phyloP scores from a whole-genome alignment of 2,888 invertebrate species.

The Poecilus cupreus region DNA sequence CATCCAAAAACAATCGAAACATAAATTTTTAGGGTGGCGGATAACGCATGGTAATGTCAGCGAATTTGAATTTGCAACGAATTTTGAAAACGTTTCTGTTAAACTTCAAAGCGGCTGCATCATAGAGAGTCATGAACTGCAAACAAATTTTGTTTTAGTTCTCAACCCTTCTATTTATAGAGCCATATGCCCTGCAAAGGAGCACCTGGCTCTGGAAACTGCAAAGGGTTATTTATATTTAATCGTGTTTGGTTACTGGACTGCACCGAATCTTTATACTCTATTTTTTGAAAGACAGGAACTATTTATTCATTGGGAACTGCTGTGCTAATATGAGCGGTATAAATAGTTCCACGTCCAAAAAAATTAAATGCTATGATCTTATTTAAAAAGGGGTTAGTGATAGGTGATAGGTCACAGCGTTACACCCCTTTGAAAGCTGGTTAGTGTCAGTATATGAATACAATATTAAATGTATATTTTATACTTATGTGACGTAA shows the following conservation, averaged over 20 bases:
- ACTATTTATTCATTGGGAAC: not conserved
- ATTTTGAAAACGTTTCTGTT: not conserved
- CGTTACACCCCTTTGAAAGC: not conserved
- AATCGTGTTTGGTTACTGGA: constrained; percentile 41
- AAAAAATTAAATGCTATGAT: not conserved
- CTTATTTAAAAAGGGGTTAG: not conserved
- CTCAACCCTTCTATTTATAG: constrained; percentile 36
- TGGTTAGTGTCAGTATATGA: not conserved
- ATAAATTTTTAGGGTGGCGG: not conserved
- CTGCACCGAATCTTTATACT: not conserved
- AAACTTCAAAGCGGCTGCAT: not conserved
- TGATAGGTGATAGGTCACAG: not conserved
- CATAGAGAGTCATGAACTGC: not conserved
- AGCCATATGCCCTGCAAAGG: constrained; percentile 18
- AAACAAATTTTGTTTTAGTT: not conserved
- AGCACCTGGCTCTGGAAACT: constrained; percentile 45
- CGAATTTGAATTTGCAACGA: constrained; percentile 5
- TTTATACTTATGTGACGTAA: not conserved
- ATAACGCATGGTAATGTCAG: not conserved
- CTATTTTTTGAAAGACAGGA: not conserved
- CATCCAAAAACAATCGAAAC: not conserved
- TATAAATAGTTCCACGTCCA: not conserved
- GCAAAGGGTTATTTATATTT: constrained; percentile 48
- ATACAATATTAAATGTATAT: not conserved
- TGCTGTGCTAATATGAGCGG: not conserved